Base-by-base conservation (phyloP, 2,888 invertebrate genomes). In the Plebejus anna region DNA sequence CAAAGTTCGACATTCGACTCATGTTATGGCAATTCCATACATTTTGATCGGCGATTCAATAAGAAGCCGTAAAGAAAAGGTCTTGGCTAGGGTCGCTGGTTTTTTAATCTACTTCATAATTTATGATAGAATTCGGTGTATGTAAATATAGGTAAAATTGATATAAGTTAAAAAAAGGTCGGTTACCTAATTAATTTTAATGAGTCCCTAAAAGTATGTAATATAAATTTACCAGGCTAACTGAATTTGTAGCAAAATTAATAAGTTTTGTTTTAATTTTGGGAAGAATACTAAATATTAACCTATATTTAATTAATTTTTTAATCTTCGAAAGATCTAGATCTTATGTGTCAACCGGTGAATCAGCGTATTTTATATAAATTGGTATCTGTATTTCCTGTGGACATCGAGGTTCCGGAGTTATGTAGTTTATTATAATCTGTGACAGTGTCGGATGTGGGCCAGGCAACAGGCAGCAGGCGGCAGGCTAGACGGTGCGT, bases 401-500 rank as follows among this genome's bases (percentile, higher is more conserved):
- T 61, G 61, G 61, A 28, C 3, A 61, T 61, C 61, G 11, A 9
- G 42, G 7, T 42, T 42, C 42, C 42, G 4, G 61, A 61, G 28
- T 59, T 59, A 22, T 22, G 22, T 22, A 28, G 59, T 28, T 42
- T 13, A 51, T 51, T 51, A 55, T 55, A 55, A 11, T n/a, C 11
- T 32, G 66, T 36, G 32, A 16, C 66, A 66, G 36, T 32, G 32
- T 32, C 66, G 66, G 66, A 66, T 13, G 66, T 66, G 16, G 66
- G 66, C 66, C 59, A 7, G 59, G 59, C 59, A 55, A 36, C 73
- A 36, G 59, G 59, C 59, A 55, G 47, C 73, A 28, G 59, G 59
- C 59, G 16, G 57, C 70, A 36, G 78, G 32, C 66, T 36, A 75
- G 75, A 70, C 61, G 36, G 78, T 79, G 79, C 78, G 78, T 79